Conservation (phyloP, 2,888 invertebrate genomes). For the Caprella mutica region DNA sequence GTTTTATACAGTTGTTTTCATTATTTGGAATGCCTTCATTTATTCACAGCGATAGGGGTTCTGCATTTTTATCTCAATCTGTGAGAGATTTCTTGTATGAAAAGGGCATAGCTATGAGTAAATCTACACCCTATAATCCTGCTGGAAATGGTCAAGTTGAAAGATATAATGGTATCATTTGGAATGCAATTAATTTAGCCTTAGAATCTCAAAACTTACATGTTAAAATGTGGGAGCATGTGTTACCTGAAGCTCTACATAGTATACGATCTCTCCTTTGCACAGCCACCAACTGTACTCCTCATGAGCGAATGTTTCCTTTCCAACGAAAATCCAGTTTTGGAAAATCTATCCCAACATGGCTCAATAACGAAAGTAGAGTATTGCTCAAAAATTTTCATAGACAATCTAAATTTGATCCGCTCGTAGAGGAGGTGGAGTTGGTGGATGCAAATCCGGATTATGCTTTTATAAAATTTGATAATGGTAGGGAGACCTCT, state of each 20-base stretch:
- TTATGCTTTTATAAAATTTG: background rate
- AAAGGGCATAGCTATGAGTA: slow-evolving; percentile 26
- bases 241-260: slow-evolving; percentile 30
- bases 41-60: slow-evolving; percentile 33
- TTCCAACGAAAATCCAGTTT: background rate
- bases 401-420: background rate
- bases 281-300: slow-evolving; percentile 12
- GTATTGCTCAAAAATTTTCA: background rate
- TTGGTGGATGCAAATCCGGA: slow-evolving; percentile 1
- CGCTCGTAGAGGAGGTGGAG: slow-evolving; percentile 5
- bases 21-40: slow-evolving; percentile 28
- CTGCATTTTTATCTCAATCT: slow-evolving; percentile 33
- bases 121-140: slow-evolving; percentile 29
- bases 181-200: slow-evolving; percentile 23
- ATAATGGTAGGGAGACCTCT: background rate
- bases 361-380: background rate
- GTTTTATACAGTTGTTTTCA: slow-evolving; percentile 28
- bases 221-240: slow-evolving; percentile 18
- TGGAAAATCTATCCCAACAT: background rate
- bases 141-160: too few species aligned
- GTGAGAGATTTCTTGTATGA: slow-evolving; percentile 18
- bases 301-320: slow-evolving; percentile 6
- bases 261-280: slow-evolving; percentile 28
- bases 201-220: slow-evolving; percentile 10
- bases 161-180: slow-evolving; percentile 31